Percentiles rank a stretch among this genome's conserved stretches.
Evolutionary conservation across 1,140 invertebrate genomes (phyloP).

Genomic region (Watersipora subatra): DNA sequence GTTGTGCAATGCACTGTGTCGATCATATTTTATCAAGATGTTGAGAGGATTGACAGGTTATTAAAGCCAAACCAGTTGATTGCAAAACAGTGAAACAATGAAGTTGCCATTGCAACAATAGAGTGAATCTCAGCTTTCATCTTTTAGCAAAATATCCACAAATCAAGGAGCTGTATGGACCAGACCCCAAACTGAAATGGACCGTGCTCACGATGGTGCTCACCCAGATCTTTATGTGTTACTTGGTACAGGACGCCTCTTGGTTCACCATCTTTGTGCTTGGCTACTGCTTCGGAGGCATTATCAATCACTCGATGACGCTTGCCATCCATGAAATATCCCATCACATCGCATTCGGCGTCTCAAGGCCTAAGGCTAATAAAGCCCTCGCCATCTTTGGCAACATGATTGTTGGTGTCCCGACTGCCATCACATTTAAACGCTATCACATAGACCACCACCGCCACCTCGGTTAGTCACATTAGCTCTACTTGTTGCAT

Average conservation of each 20-base stretch:
- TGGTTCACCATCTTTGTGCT: slow-evolving; percentile 25
- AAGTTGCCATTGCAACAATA: no score
- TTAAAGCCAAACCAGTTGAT: no score
- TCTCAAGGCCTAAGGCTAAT: slow-evolving; percentile 25
- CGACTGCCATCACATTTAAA: slow-evolving; percentile 38
- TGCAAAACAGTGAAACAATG: no score
- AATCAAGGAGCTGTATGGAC: slow-evolving; percentile 38
- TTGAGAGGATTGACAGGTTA: slow-evolving; percentile 1
- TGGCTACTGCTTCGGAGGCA: slow-evolving; percentile 30
- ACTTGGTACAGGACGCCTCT: slow-evolving; percentile 21
- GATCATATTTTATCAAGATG: slow-evolving; percentile 4
- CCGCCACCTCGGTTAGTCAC: background rate
- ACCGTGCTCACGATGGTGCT: slow-evolving; percentile 21
- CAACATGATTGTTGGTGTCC: slow-evolving; percentile 35
- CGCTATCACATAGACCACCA: slow-evolving; percentile 40
- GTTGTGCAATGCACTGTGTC: background rate
- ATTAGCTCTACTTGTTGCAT: no score
- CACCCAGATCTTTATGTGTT: slow-evolving; percentile 24
- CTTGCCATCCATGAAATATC: slow-evolving; percentile 39
- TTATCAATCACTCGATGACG: slow-evolving; percentile 36
- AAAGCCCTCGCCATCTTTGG: slow-evolving; percentile 32
- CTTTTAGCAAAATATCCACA: slow-evolving; percentile 28
- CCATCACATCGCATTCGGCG: slow-evolving; percentile 39
- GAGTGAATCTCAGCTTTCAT: no score
- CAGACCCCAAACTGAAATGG: slow-evolving; percentile 27